Evolutionary conservation across 2,113 vertebrate species (phyloP), one percentile per base, ranked within the genome.

Genomic region (Oryzias melastigma): DNA sequence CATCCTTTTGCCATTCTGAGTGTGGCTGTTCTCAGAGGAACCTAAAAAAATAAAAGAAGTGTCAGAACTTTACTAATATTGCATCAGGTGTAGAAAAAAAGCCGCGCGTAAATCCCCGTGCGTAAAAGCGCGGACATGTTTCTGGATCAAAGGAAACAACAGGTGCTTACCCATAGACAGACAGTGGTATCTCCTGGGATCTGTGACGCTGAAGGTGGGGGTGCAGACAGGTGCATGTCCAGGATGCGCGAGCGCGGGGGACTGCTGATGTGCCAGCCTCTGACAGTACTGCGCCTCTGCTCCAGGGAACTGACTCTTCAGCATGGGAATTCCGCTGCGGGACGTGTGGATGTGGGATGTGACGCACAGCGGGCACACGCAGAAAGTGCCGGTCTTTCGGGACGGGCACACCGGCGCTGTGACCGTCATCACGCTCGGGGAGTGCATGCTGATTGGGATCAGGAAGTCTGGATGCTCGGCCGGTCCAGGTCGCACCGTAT

Each of bases 1-100:
- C 97, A 99, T 97, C 83, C 97, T 90, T 78, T 98, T 99, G 35
- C 97, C 96, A 7, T 95, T 98, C 78, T 95, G 94, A 5, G 95
- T 88, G 83, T 94, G 95, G 67, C 86, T 88, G 79, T 73, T 87
- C 20, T 97, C 96, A 0, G 95, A 88, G 48, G 91, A 86, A 73
- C 94, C 95, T 97, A 17, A 27, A 53, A 35, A n/a, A 4, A 68
- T 22, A 2, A 22, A 22, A 43, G 56, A 45, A 6, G 22, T 12
- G 42, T 60, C 50, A 62, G 25, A 40, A 0, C 3, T 49, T 42
- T n/a, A 29, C 13, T 2, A 60, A 12, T 3, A 5, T 58, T 0
- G 4, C 25, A 19, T 47, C 22, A 35, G 24, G 14, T 5, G 4
- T 0, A 67, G 63, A 62, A 25, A 27, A 0, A 25, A 27, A 17